phyloP scores from a whole-genome alignment of 2,797 vertebrate genomes.

The Tauraco hartlaubi region DNA sequence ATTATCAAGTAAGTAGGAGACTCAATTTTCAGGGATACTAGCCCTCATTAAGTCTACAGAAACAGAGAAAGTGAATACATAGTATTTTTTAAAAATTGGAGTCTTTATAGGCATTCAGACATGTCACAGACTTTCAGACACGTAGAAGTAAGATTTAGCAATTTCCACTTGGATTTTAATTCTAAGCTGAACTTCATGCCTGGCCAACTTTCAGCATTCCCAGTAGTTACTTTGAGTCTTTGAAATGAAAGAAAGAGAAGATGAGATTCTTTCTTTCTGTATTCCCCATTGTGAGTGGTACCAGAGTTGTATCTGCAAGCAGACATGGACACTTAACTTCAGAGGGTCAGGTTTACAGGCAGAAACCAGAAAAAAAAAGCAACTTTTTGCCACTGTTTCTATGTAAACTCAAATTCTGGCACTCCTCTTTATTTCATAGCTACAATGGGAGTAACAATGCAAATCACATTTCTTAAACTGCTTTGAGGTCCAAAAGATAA shows the following conservation, averaged over 20 bases:
- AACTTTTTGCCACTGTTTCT: neutral
- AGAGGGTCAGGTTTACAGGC: neutral
- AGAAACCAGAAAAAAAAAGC: neutral
- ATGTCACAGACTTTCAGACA: neutral
- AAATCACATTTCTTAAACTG: neutral
- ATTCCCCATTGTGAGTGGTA: fast-evolving
- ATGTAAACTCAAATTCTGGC: neutral
- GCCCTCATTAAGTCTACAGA: neutral
- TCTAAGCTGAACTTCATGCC: neutral
- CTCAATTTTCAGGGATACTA: neutral
- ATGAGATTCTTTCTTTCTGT: neutral
- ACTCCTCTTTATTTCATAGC: neutral
- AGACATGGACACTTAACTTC: neutral
- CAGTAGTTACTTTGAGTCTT: neutral
- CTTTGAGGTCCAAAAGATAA: neutral
- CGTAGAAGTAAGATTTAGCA: neutral
- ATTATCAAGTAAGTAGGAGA: neutral
- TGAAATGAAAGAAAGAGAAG: neutral
- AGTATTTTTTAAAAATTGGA: neutral
- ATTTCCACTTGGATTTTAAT: neutral
- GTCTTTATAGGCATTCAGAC: neutral
- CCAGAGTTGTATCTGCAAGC: neutral
- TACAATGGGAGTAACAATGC: neutral
- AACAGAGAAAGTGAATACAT: neutral
- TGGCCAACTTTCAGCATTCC: neutral